phyloP scores from a whole-genome alignment of 2,113 vertebrate species.

The Neofelis nebulosa region DNA sequence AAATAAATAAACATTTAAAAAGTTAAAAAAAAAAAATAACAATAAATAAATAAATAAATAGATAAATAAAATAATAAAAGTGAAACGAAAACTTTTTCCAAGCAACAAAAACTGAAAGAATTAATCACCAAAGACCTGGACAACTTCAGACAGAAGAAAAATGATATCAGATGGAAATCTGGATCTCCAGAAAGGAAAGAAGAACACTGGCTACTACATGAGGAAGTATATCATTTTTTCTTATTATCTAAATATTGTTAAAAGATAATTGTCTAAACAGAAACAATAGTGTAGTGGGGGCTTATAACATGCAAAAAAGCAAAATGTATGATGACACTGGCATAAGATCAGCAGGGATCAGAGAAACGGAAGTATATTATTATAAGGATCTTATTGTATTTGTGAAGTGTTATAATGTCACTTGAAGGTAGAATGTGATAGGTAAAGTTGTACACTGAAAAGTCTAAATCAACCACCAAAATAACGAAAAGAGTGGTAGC shows the following conservation, averaged over 20 bases:
- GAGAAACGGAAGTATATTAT: not conserved
- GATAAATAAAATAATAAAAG: not conserved
- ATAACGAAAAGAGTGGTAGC: not conserved
- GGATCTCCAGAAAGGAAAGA: not conserved
- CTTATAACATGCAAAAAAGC: not conserved
- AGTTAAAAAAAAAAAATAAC: not conserved
- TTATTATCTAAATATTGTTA: not conserved
- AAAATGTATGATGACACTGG: not conserved
- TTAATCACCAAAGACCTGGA: not conserved
- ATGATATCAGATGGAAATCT: not conserved
- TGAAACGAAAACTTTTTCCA: not conserved
- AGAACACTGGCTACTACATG: not conserved
- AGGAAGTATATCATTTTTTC: not conserved
- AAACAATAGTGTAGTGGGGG: not conserved
- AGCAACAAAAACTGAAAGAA: conserved; percentile 31
- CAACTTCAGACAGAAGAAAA: not conserved
- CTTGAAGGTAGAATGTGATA: not conserved
- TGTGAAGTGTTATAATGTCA: not conserved
- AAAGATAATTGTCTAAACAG: not conserved
- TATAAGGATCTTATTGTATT: not conserved
- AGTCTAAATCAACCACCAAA: not conserved
- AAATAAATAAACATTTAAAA: no score
- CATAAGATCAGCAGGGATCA: not conserved
- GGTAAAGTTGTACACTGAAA: not conserved
- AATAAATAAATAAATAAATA: not conserved